These are phyloP conservation scores for Luperina testacea DNA, from an alignment of 2,888 invertebrate species.

Conservation along the genomic window DNA sequence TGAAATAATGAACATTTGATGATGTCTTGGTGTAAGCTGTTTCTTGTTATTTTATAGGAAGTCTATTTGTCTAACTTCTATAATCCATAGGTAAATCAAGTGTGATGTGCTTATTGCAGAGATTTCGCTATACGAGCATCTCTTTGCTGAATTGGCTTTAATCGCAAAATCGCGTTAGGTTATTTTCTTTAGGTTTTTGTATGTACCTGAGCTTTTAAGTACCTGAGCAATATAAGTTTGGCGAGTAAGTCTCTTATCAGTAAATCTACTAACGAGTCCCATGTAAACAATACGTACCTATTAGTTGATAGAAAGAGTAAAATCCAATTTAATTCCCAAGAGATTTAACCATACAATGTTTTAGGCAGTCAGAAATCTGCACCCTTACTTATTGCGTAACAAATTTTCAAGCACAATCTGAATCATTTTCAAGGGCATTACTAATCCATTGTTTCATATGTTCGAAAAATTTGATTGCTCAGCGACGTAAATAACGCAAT, in stretches of 20 bases:
- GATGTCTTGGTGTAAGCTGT: not conserved
- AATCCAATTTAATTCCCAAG: not conserved
- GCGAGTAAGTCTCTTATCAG: not conserved
- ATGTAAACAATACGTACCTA: not conserved
- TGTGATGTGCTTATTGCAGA: not conserved
- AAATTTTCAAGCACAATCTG: too few species aligned
- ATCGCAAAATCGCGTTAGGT: not conserved
- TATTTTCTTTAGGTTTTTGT: not conserved
- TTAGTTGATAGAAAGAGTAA: not conserved
- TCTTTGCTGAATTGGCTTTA: not conserved
- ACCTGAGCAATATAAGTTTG: not conserved
- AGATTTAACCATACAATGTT: not conserved
- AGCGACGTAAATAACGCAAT: too few species aligned
- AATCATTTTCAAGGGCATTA: too few species aligned
- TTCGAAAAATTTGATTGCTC: too few species aligned
- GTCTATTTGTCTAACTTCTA: not conserved
- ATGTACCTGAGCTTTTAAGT: not conserved
- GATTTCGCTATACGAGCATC: not conserved
- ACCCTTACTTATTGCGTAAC: too few species aligned
- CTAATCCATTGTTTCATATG: too few species aligned
- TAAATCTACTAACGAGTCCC: not conserved
- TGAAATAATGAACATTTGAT: not conserved
- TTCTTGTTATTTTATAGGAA: not conserved
- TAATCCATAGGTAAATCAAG: not conserved
- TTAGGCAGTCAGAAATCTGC: not conserved